These are phyloP conservation scores for pig (Sus scrofa) DNA, from an alignment of 2,113 vertebrate genomes.

Conservation along the genomic window DNA sequence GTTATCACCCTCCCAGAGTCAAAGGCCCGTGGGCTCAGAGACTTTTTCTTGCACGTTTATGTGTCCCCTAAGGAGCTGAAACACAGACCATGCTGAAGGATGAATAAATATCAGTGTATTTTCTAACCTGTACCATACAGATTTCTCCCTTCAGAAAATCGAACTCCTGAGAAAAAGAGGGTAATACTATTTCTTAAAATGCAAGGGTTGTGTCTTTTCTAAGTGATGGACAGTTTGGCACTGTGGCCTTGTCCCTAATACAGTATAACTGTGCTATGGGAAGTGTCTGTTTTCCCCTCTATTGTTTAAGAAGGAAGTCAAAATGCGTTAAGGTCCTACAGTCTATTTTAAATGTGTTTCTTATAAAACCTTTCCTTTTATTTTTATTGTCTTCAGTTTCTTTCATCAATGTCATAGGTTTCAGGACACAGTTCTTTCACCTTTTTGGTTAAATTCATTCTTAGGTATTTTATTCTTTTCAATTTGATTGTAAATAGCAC, in stretches of 20 bases:
- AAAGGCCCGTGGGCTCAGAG: neutral
- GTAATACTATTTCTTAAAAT: neutral
- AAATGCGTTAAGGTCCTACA: neutral
- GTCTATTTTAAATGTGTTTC: neutral
- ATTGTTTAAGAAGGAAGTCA: conserved; percentile 12
- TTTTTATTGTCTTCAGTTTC: too few species aligned
- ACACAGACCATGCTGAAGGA: neutral
- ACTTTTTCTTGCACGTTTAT: neutral
- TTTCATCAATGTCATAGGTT: too few species aligned
- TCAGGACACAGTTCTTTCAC: too few species aligned
- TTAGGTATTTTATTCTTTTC: too few species aligned
- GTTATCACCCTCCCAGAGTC: neutral
- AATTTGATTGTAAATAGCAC: too few species aligned
- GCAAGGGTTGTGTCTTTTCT: neutral
- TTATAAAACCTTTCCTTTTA: too few species aligned
- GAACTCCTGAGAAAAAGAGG: conserved; percentile 10
- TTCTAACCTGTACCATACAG: neutral
- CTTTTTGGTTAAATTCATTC: too few species aligned
- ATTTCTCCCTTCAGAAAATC: neutral
- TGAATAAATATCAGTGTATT: neutral
- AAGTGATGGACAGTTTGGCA: neutral
- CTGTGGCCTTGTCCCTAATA: neutral
- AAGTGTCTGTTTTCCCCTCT: neutral
- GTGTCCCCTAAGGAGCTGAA: neutral
- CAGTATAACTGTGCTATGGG: neutral